Evolutionary conservation across 2,888 invertebrate genomes (phyloP), one percentile per base, ranked within the genome.

Genomic region (Piscicola geometra): DNA sequence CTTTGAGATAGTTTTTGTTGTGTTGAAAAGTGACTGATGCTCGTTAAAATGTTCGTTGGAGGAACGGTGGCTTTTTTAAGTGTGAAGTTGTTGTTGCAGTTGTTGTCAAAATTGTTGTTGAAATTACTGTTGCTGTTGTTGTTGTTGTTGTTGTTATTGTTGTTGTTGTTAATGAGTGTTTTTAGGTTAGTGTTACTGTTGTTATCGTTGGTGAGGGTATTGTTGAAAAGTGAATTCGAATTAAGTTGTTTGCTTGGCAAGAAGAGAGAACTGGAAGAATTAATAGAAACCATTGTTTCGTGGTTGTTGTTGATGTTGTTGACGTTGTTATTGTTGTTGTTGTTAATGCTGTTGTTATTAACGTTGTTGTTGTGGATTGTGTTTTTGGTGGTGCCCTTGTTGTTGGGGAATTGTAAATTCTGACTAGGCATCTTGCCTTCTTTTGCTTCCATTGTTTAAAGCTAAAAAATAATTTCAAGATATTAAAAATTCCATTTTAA

Each of bases 1-100:
- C n/a, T n/a, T n/a, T n/a, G n/a, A n/a, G n/a, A n/a, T n/a, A 56
- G 60, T 56, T 56, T 56, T 56, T 56, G 60, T 56, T 56, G 60
- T 56, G 60, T 25, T 56, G 25, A 25, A n/a, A 56, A 56, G 5
- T 3, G 5, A 56, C n/a, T 25, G 60, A 18, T 56, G 21, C 3
- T 56, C 9, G 50, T 47, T 47, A 21, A 47, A 47, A 47, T 9
- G 9, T 9, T 15, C 9, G 50, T 47, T 47, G 50, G 21, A 15
- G 50, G 9, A 9, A 47, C 9, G 9, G 12, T 21, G 21, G 21
- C 50, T 47, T 47, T 47, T 47, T 47, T n/a, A n/a, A n/a, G n/a
- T n/a, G n/a, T n/a, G n/a, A n/a, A n/a, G n/a, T n/a, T n/a, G n/a
- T n/a, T n/a, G n/a, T n/a, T n/a, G n/a, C n/a, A n/a, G n/a, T n/a